Percentiles rank a stretch among this genome's conserved stretches.
Evolutionary conservation across 2,797 vertebrate species (phyloP).

Genomic region (Myotis vivesi): DNA sequence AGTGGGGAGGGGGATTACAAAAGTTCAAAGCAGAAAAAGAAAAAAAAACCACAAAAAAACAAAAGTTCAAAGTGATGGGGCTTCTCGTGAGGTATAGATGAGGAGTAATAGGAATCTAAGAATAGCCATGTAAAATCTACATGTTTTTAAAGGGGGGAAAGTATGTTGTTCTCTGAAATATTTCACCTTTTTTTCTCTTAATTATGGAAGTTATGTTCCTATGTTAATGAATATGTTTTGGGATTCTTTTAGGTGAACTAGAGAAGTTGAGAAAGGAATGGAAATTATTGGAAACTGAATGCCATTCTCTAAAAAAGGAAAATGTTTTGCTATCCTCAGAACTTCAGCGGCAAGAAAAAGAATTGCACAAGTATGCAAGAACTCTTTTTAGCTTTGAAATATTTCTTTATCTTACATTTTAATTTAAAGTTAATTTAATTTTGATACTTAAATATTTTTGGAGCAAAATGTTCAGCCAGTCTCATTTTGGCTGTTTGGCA

Average conservation of each 20-base stretch:
- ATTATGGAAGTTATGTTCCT: conserved; percentile 6
- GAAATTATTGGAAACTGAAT: conserved; percentile 91
- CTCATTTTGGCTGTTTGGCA: conserved; percentile 7
- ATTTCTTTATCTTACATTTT: conserved; percentile 48
- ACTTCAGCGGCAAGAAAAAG: conserved; percentile 90
- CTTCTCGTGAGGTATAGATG: not conserved
- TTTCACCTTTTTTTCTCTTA: conserved; percentile 6
- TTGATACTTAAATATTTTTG: conserved; percentile 49
- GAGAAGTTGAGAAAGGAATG: conserved; percentile 90
- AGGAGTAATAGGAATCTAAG: conserved; percentile 20
- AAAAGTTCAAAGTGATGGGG: not conserved
- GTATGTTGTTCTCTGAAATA: conserved; percentile 17
- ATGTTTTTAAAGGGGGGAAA: not conserved
- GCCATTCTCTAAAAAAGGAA: conserved; percentile 89
- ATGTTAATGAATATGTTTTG: conserved; percentile 57
- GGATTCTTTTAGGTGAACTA: conserved; percentile 87
- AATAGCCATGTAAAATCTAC: not conserved
- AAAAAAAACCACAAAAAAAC: too few species aligned
- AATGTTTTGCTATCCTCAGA: conserved; percentile 89
- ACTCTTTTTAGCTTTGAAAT: conserved; percentile 24
- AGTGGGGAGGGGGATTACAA: not conserved
- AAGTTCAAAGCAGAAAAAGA: too few species aligned
- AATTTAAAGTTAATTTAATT: conserved; percentile 52
- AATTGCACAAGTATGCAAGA: conserved; percentile 91
- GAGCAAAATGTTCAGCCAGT: conserved; percentile 17